A percentile compares a stretch with the other conserved stretches of the same genome.
phyloP scores from a whole-genome alignment of 2,797 vertebrate species.

The Carduelis carduelis region DNA sequence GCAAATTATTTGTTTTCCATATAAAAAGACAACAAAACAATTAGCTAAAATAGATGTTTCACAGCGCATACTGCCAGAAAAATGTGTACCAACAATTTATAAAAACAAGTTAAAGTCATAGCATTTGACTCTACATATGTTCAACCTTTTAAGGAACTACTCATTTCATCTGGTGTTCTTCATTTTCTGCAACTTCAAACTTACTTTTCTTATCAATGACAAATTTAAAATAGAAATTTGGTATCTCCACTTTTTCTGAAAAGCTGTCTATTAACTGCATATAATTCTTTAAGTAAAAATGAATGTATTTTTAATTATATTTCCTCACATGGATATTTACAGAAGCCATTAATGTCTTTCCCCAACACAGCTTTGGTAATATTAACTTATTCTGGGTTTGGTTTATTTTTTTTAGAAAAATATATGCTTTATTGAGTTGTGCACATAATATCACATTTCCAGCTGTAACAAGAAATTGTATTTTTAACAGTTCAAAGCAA shows the following conservation, averaged over 20 bases:
- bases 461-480: constrained; percentile 15
- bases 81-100: background rate
- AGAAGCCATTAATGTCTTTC: background rate
- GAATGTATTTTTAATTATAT: background rate
- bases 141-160: background rate
- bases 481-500: constrained; percentile 37
- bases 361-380: background rate
- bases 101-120: background rate
- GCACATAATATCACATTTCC: constrained; percentile 32
- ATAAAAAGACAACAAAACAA: background rate
- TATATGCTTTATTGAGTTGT: constrained; percentile 45
- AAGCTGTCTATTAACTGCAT: background rate
- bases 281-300: background rate
- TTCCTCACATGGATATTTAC: background rate
- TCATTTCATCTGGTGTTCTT: background rate
- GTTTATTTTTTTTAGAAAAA: constrained; percentile 29
- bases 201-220: background rate
- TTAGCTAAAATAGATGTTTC: background rate
- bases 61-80: background rate
- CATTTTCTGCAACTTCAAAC: background rate
- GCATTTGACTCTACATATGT: background rate
- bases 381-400: constrained; percentile 26
- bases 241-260: background rate
- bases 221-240: background rate
- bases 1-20: background rate